These are phyloP conservation scores for Triplophysa yarkandensis DNA, from an alignment of 2,797 vertebrate species.

Conservation along the genomic window DNA sequence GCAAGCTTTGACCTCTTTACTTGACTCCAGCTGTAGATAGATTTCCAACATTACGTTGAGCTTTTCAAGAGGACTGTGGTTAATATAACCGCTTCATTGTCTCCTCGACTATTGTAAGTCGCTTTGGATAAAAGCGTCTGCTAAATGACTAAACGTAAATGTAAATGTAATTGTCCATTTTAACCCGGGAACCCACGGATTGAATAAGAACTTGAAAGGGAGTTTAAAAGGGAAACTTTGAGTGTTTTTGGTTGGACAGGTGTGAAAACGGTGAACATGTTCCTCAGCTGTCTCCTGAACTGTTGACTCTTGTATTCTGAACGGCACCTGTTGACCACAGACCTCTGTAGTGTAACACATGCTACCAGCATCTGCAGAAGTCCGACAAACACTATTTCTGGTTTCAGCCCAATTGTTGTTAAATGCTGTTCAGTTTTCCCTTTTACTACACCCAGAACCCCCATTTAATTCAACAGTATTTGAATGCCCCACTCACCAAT, in stretches of 20 bases:
- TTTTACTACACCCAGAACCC: too few species aligned
- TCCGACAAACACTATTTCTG: neutral
- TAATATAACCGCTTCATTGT: too few species aligned
- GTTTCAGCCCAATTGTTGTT: neutral
- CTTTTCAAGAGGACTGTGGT: neutral
- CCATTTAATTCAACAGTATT: too few species aligned
- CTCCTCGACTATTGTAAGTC: too few species aligned
- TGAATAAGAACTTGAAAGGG: neutral
- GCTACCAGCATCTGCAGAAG: neutral
- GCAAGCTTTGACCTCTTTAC: conserved; percentile 38
- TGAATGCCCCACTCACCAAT: too few species aligned
- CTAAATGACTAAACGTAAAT: too few species aligned
- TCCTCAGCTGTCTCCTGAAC: conserved; percentile 13
- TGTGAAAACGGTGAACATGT: conserved; percentile 20
- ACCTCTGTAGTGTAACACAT: conserved; percentile 11
- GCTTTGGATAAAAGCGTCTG: too few species aligned
- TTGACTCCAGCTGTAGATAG: neutral
- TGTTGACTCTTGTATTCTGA: neutral
- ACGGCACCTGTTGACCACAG: conserved; percentile 21
- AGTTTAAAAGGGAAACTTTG: conserved; percentile 29
- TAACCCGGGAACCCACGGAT: too few species aligned
- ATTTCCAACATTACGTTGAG: neutral
- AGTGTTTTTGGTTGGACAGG: conserved; percentile 3
- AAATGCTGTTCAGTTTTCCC: neutral
- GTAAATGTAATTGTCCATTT: too few species aligned